Evolutionary conservation across 1,140 invertebrate genomes (phyloP).

Genomic region (Halesus radiatus): DNA sequence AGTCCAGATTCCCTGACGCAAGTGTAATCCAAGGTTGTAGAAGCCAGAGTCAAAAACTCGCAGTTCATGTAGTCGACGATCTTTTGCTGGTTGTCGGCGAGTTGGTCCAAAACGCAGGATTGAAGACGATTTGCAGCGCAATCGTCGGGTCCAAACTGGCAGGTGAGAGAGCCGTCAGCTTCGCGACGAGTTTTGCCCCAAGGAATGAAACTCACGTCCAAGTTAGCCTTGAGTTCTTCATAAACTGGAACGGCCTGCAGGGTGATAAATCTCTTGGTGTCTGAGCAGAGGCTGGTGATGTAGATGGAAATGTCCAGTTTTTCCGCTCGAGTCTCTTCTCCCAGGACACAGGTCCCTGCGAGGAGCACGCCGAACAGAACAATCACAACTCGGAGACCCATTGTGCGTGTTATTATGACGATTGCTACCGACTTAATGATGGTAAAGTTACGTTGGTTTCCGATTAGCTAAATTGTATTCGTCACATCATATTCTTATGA

Average conservation of each 20-base stretch:
- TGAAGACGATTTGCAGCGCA: slow-evolving; percentile 65
- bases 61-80: slow-evolving; percentile 51
- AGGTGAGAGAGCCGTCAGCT: slow-evolving; percentile 57
- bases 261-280: slow-evolving; percentile 60
- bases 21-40: slow-evolving; percentile 17
- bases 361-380: not conserved
- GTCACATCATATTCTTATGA: too few species aligned
- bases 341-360: not conserved
- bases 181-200: slow-evolving; percentile 62
- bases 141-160: slow-evolving; percentile 60
- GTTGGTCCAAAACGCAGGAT: slow-evolving; percentile 59
- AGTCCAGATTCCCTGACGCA: slow-evolving; percentile 27
- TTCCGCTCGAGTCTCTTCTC: not conserved
- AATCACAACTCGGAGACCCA: not conserved
- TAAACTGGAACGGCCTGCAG: slow-evolving; percentile 59
- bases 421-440: not conserved
- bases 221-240: slow-evolving; percentile 59
- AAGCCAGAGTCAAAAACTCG: slow-evolving; percentile 28
- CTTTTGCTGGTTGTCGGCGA: slow-evolving; percentile 59
- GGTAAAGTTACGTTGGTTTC: too few species aligned
- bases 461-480: too few species aligned
- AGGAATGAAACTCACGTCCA: slow-evolving; percentile 63
- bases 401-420: not conserved
- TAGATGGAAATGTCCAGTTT: slow-evolving; percentile 62
- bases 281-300: slow-evolving; percentile 60